Evolutionary conservation across 2,888 invertebrate genomes (phyloP), one percentile per base, ranked within the genome.

Genomic region (Xestoiulus laeticollis): DNA sequence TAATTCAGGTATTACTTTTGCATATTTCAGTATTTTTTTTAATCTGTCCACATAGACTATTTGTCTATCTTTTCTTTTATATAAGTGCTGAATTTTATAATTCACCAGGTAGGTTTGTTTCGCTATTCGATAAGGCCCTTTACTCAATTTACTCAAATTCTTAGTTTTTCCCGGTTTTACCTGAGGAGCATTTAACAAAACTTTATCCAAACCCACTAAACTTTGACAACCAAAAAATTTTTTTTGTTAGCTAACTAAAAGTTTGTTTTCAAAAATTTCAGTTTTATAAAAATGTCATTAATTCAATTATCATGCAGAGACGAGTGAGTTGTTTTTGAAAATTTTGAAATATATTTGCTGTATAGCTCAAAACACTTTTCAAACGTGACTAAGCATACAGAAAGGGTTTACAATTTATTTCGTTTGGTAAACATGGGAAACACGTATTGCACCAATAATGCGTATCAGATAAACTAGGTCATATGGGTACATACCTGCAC

Each of bases 401-500:
- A 19, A n/a, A 19, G n/a, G 19, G n/a, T 19, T n/a, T n/a, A n/a
- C 19, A 59, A 22, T 59, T 59, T n/a, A 59, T 59, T 59, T n/a
- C 19, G 4, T 59, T 59, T 59, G 53, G 53, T 59, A 59, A 59
- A 59, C 53, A 59, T 5, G n/a, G 5, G 16, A 4, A 16, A 48
- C 1, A 48, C 16, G 53, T n/a, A 6, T 16, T 59, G 19, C n/a
- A n/a, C 19, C 1, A 59, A n/a, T n/a, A 59, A 8, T 59, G 6
- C 3, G 53, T 59, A 59, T 59, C 53, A n/a, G 53, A n/a, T 59
- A 48, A 59, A 59, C n/a, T 59, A 59, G 53, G 53, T 59, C 53
- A 59, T n/a, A 19, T 59, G 6, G n/a, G 53, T 59, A n/a, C 53
- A 59, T n/a, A 59, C 5, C n/a, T n/a, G 53, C 53, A 59, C 48